Evolutionary conservation across 1,140 invertebrate genomes (phyloP), one percentile per base, ranked within the genome.

Genomic region (Drosophila rufa): DNA sequence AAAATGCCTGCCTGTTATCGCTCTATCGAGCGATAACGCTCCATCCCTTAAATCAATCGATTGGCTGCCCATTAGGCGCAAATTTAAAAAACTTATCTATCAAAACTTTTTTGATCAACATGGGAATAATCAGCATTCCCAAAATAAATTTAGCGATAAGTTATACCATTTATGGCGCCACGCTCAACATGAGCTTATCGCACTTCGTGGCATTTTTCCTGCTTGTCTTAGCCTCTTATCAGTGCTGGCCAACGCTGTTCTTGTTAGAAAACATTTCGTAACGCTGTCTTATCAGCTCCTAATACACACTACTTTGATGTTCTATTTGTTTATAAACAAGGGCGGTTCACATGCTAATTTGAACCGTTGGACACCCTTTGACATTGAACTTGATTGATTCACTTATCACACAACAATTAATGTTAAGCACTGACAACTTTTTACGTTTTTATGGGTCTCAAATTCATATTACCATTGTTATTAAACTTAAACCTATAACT

Each of bases 321-420:
- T 15, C 42, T 46, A 45, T 60, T 74, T 73, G 67, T 74, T 74
- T 77, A 76, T 79, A 73, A 57, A 79, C 75, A 73, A 71, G 45
- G 19, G 12, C 50, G 40, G 45, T 45, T 43, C 38, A 25, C 27
- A 70, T 67, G 67, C n/a, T 45, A 59, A 64, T 61, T 68, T 25
- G 1, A 68, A 40, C 42, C 51, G 30, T 46, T 58, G 51, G 42
- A 78, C 62, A 75, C 53, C 33, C 33, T 45, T 58, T 66, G 59
- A 78, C 75, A 67, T 87, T 86, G 47, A 51, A 68, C 27, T 58
- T 53, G 43, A 33, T 43, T 45, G 59, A 47, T 25, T 22, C 22
- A n/a, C n/a, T n/a, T n/a, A n/a, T n/a, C n/a, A n/a, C n/a, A n/a
- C n/a, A n/a, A n/a, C n/a, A n/a, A n/a, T n/a, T n/a, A n/a, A n/a